Evolutionary conservation across 2,797 vertebrate species (phyloP).

Genomic region (Chloroceryle inda): DNA sequence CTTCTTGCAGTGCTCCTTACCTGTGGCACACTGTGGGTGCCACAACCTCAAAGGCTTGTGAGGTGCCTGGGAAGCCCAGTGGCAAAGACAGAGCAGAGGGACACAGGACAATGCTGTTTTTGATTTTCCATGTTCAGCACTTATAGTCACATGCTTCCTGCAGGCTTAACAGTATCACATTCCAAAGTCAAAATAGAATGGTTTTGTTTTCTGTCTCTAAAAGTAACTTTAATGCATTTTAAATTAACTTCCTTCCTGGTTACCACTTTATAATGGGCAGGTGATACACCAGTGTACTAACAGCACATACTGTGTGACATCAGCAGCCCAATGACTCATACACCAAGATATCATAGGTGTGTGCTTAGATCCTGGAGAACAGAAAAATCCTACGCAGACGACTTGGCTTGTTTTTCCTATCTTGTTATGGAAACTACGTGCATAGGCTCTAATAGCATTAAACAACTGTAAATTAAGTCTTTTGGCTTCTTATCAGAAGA

Average conservation of each 20-base stretch:
- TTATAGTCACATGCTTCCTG: not conserved
- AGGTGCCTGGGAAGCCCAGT: not conserved
- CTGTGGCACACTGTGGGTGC: accelerated
- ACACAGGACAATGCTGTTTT: not conserved
- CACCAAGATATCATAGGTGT: conserved; percentile 65
- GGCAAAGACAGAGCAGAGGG: not conserved
- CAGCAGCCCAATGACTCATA: conserved; percentile 70
- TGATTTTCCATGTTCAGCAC: not conserved
- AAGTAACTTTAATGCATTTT: not conserved
- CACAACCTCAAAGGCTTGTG: not conserved
- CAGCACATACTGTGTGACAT: conserved; percentile 22
- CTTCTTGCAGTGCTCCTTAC: not conserved
- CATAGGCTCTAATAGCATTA: not conserved
- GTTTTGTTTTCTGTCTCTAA: not conserved
- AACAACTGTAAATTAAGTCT: conserved; percentile 39
- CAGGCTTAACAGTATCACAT: not conserved
- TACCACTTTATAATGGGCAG: not conserved
- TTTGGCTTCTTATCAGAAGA: conserved; percentile 69
- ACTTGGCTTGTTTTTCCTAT: conserved; percentile 35
- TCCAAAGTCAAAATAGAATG: not conserved
- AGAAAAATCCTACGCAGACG: conserved; percentile 45
- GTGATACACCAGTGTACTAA: not conserved
- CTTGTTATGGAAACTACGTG: conserved; percentile 38
- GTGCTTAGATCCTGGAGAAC: conserved; percentile 46
- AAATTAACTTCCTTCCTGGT: not conserved